Conservation (phyloP, 2,797 vertebrate genomes). For the Sparidentex hasta region DNA sequence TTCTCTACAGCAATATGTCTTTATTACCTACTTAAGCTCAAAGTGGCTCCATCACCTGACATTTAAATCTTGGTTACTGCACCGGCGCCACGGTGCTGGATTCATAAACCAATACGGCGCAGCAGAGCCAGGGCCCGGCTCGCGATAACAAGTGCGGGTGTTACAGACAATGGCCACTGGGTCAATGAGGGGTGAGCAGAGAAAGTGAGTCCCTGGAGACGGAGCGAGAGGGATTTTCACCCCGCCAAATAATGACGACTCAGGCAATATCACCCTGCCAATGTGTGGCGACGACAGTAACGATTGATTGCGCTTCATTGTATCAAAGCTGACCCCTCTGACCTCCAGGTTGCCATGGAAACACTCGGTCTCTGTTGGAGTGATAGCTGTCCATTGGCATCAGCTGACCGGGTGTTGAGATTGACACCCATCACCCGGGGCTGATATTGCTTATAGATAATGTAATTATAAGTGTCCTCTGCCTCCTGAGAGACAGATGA, state of each 20-base stretch:
- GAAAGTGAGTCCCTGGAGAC: conserved; percentile 67
- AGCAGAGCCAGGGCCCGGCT: conserved; percentile 51
- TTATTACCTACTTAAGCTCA: conserved; percentile 71
- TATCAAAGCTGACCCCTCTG: conserved; percentile 73
- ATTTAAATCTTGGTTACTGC: conserved; percentile 81
- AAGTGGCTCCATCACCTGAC: conserved; percentile 67
- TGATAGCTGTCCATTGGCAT: conserved; percentile 62
- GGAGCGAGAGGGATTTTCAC: conserved; percentile 65
- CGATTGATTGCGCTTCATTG: conserved; percentile 64
- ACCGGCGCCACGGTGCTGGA: conserved; percentile 58
- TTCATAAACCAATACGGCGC: conserved; percentile 68
- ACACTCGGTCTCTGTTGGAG: conserved; percentile 38
- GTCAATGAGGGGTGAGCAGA: conserved; percentile 76
- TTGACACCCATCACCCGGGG: conserved; percentile 52
- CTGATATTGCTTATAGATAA: conserved; percentile 57
- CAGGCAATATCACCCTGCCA: conserved; percentile 70
- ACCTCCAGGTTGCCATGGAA: conserved; percentile 73
- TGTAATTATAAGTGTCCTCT: conserved; percentile 42
- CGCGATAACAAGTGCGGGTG: conserved; percentile 38
- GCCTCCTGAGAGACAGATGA: conserved; percentile 28
- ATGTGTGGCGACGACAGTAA: conserved; percentile 66
- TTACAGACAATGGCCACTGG: conserved; percentile 64
- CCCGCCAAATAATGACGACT: conserved; percentile 74
- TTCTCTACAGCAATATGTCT: conserved; percentile 45
- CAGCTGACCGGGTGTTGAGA: conserved; percentile 45